Evolutionary conservation across 2,113 vertebrate genomes (phyloP), one percentile per base, ranked within the genome.

Genomic region (Seriola dumerili): DNA sequence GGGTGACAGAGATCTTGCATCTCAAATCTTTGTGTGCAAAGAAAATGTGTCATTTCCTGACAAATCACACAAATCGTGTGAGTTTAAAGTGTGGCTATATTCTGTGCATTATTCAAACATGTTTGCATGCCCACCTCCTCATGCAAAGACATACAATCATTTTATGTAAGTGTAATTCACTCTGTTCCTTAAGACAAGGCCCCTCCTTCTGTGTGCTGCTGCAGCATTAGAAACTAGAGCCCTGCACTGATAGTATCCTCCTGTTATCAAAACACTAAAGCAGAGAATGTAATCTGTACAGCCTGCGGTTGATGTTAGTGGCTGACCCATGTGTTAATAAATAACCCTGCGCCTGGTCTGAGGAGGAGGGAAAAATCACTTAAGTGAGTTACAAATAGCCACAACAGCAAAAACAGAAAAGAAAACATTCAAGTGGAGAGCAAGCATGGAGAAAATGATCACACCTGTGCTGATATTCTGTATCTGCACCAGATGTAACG

Each of bases 301-400:
- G 66, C 67, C 7, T 65, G 67, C 63, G 74, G 80, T 79, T 82
- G 61, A 78, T 85, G 79, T 75, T 58, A 36, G 44, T 17, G 59
- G 21, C 65, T 62, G 79, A 83, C 48, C 62, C 16, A 3, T 54
- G 71, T 75, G 82, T 75, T 89, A 85, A 87, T 87, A 83, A 92
- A 85, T 87, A 90, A 83, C 75, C 19, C 54, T 29, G 50, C 1
- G 16, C 19, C 71, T 68, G 59, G 61, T 38, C 50, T 70, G 81
- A 84, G 52, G 82, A 77, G 78, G 62, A 87, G 61, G 78, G 70
- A 34, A 34, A 67, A 69, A 16, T 58, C n/a, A 14, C 62, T 67
- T 16, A 34, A 52, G 29, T 17, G 54, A 64, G 72, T 64, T n/a
- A 23, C 32, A 70, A 65, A 82, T 6, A 48, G 64, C 36, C 54